Evolutionary conservation across 2,113 vertebrate species (phyloP).

Genomic region (Dendrocopos noguchii): DNA sequence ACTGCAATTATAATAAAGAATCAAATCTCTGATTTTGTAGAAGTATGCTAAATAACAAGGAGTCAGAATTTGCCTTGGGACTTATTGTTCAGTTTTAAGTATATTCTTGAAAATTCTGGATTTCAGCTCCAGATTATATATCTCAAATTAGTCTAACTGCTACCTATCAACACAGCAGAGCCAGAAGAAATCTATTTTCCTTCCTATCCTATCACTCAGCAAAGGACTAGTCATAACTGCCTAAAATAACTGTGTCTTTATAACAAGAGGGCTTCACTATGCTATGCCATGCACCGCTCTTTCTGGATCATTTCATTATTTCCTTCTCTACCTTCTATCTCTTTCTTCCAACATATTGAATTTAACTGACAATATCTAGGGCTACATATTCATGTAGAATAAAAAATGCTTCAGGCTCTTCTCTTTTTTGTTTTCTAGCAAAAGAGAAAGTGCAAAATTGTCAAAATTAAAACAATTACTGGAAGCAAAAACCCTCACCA

Average conservation of each 20-base stretch:
- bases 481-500: neutral
- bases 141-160: neutral
- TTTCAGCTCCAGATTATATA: neutral
- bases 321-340: neutral
- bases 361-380: neutral
- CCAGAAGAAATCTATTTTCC: neutral
- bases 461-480: neutral
- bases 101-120: neutral
- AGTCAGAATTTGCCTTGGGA: neutral
- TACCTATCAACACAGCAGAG: neutral
- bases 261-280: neutral
- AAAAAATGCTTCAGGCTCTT: neutral
- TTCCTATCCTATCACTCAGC: constrained; percentile 14
- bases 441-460: neutral
- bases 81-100: neutral
- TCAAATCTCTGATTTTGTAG: neutral
- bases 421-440: neutral
- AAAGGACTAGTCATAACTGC: constrained; percentile 6
- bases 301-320: neutral
- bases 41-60: neutral
- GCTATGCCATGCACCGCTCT: neutral
- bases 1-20: neutral
- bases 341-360: neutral
- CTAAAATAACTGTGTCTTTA: constrained; percentile 37
- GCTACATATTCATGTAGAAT: neutral